Evolutionary conservation across 1,140 invertebrate genomes (phyloP), one percentile per base, ranked within the genome.

Genomic region (Sitodiplosis mosellana): DNA sequence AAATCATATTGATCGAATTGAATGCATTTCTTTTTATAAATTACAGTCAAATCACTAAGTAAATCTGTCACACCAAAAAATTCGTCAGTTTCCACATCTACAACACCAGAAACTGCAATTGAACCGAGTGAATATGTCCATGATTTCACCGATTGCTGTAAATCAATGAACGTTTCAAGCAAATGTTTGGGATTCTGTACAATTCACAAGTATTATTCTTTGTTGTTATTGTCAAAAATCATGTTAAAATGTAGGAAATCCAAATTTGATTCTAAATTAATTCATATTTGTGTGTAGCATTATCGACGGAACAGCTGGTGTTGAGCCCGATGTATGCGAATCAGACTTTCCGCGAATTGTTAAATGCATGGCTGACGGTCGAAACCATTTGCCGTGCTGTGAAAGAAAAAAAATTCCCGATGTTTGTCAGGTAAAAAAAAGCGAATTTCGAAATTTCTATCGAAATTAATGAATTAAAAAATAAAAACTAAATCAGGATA

Each of bases 321-420:
- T 80, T 49, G 80, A 85, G 59, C 80, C 83, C 1, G 80, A 83
- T 56, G 70, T 77, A 19, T 88, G 84, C 54, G 81, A 86, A 61
- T 62, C 69, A 22, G 80, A 85, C 56, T 82, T 88, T 54, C 78
- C 80, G 1, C 64, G 71, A 36, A 87, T 88, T 49, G 81, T 86
- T 12, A 74, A 69, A 22, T 79, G 75, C 55, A 78, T 79, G 76
- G 75, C 74, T 55, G 83, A 87, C 63, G 81, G 82, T 1, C 68
- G 83, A 20, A 85, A 87, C 65, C 84, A 87, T 64, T 78, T 84
- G 34, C 83, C 83, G 0, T 87, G 84, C 61, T 87, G 85, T 57
- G 73, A 81, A 15, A 73, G 80, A 50, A 81, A 86, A 60, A 70
- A 76, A 45, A 78, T 87, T 17, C 84, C 84, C 0, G 81, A 85